Percentiles rank a stretch among this genome's conserved stretches.
Conservation (phyloP, 1,140 invertebrate genomes). For the Scaptomyza pallida region DNA sequence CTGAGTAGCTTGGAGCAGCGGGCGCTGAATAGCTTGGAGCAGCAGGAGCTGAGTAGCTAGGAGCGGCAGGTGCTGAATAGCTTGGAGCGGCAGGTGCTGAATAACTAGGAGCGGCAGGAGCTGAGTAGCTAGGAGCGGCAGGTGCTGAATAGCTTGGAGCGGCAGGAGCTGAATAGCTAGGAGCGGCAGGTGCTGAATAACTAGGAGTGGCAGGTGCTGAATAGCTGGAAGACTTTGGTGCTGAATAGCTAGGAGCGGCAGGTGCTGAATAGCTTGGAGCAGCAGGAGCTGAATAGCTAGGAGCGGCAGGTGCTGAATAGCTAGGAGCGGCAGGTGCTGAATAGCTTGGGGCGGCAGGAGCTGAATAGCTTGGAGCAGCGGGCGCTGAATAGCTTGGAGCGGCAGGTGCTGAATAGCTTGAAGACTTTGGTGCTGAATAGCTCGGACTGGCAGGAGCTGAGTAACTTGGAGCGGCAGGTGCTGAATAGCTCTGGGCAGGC, state of each 20-base stretch:
- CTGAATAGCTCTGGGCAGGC: constrained; percentile 22
- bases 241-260: constrained; percentile 5
- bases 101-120: constrained; percentile 3
- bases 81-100: constrained; percentile 4
- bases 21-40: constrained; percentile 11
- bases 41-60: constrained; percentile 4
- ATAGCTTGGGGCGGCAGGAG: constrained; percentile 8
- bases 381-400: constrained; percentile 24
- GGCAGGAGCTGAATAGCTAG: not conserved
- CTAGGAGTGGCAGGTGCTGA: not conserved
- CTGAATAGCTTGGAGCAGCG: not conserved
- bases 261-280: constrained; percentile 4
- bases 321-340: constrained; percentile 6
- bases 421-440: constrained; percentile 28
- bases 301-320: constrained; percentile 13
- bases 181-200: constrained; percentile 5
- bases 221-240: not conserved
- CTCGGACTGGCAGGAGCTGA: constrained; percentile 23
- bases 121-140: not conserved
- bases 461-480: constrained; percentile 22
- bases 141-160: constrained; percentile 16
- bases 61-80: constrained; percentile 5
- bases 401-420: constrained; percentile 22
- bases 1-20: constrained; percentile 10
- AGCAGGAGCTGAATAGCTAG: constrained; percentile 9